Conservation (phyloP, 2,888 invertebrate species). For the Panorpa germanica region DNA sequence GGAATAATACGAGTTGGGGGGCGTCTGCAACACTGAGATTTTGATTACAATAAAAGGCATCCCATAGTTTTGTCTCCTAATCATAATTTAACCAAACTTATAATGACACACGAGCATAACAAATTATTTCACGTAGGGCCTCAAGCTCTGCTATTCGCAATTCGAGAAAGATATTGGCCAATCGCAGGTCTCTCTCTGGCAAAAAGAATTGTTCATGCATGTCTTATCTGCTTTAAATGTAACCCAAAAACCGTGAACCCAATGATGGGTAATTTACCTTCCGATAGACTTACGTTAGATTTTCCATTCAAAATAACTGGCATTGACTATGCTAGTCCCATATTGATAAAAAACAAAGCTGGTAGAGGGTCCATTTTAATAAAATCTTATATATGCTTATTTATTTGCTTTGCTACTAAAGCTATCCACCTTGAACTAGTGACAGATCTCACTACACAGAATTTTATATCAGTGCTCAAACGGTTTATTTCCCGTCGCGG, state of each 20-base stretch:
- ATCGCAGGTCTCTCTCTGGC: conserved; percentile 5
- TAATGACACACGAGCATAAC: not conserved
- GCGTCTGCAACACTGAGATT: not conserved
- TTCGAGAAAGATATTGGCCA: too few species aligned
- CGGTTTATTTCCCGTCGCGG: conserved; percentile 12
- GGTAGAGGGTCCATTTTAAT: conserved; percentile 2
- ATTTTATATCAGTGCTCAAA: conserved; percentile 11
- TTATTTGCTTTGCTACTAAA: conserved; percentile 13
- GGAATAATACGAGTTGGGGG: not conserved
- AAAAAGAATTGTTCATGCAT: conserved; percentile 6
- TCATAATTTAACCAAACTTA: too few species aligned
- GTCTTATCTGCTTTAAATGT: conserved; percentile 9
- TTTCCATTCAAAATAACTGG: conserved; percentile 11
- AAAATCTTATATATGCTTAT: conserved; percentile 12
- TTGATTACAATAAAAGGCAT: conserved; percentile 1
- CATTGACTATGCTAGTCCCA: conserved; percentile 13
- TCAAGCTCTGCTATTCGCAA: too few species aligned
- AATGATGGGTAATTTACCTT: conserved; percentile 10
- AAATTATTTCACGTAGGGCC: too few species aligned
- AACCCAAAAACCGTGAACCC: conserved; percentile 2
- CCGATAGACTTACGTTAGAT: conserved; percentile 5
- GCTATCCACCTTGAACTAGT: conserved; percentile 14
- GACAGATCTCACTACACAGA: conserved; percentile 12
- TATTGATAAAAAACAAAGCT: conserved; percentile 1
- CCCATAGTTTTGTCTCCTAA: conserved; percentile 1